A percentile compares a stretch with the other conserved stretches of the same genome.
These are phyloP conservation scores for Parazoanthus atlanticus DNA, from an alignment of 92 coral and sea anemone species.

Conservation along the genomic window DNA sequence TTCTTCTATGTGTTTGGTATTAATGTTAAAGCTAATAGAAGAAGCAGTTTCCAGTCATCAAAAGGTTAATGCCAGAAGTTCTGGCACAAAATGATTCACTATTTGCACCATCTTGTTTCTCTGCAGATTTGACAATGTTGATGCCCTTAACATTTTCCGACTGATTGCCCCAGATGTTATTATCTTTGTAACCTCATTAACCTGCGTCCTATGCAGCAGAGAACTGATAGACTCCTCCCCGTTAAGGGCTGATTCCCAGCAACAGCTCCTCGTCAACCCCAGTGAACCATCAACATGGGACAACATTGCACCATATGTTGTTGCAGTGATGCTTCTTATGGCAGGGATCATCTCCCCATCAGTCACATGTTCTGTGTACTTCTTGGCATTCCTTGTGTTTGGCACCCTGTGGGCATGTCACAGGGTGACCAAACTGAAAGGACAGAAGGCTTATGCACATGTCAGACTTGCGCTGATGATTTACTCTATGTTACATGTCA, in stretches of 20 bases:
- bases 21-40: too few relatives aligned
- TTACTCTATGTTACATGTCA: constrained; percentile 84
- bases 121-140: constrained; percentile 88
- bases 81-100: neutral
- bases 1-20: too few relatives aligned
- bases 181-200: constrained; percentile 73
- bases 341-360: constrained; percentile 93
- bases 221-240: constrained; percentile 64
- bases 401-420: constrained; percentile 98
- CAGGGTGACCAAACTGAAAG: constrained; percentile 65
- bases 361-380: constrained; percentile 81
- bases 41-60: neutral
- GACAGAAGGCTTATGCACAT: constrained; percentile 75
- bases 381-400: constrained; percentile 74
- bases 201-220: constrained; percentile 81
- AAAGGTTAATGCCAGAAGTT: neutral
- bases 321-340: constrained; percentile 79
- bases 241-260: constrained; percentile 60
- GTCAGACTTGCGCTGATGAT: constrained; percentile 85
- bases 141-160: constrained; percentile 82
- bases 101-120: neutral
- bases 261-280: constrained; percentile 38
- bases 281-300: constrained; percentile 68
- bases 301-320: constrained; percentile 82
- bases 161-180: constrained; percentile 85